Evolutionary conservation across 2,797 vertebrate genomes (phyloP).

Genomic region (Moxostoma hubbsi): DNA sequence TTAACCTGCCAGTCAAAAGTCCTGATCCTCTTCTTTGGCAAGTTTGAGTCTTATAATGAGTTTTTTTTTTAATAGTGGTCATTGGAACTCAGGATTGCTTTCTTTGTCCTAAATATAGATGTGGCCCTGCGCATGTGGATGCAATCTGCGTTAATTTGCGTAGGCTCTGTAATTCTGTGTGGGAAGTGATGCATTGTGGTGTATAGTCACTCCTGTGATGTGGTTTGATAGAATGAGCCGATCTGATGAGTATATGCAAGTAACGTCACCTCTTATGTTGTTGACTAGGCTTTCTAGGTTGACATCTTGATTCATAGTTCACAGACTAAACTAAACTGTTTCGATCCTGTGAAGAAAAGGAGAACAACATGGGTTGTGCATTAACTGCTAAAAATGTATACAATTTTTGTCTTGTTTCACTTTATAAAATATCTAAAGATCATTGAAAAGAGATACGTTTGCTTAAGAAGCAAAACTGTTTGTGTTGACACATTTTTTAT

Average conservation of each 20-base stretch:
- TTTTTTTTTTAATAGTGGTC: conserved; percentile 17
- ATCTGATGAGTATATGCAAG: conserved; percentile 18
- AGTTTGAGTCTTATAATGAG: neutral
- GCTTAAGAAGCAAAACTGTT: too few relatives aligned
- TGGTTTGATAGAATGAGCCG: conserved; percentile 24
- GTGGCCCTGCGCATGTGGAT: conserved; percentile 36
- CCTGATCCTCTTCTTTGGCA: neutral
- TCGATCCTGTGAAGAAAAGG: neutral
- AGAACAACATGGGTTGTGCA: neutral
- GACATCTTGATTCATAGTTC: neutral
- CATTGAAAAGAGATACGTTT: too few relatives aligned
- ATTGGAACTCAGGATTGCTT: neutral
- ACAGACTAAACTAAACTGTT: neutral
- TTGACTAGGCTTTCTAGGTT: conserved; percentile 10
- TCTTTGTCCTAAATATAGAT: conserved; percentile 35
- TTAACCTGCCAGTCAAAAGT: neutral
- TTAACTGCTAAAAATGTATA: too few relatives aligned
- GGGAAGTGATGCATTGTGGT: conserved; percentile 27
- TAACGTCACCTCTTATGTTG: conserved; percentile 16
- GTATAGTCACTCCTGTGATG: conserved; percentile 24
- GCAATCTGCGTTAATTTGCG: conserved; percentile 27
- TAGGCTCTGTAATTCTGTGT: conserved; percentile 18
- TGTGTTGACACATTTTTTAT: too few relatives aligned
- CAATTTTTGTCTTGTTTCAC: too few relatives aligned
- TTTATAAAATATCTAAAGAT: too few relatives aligned